These are phyloP conservation scores for Rafetus swinhoei DNA, from an alignment of 2,113 vertebrate genomes.

Conservation along the genomic window DNA sequence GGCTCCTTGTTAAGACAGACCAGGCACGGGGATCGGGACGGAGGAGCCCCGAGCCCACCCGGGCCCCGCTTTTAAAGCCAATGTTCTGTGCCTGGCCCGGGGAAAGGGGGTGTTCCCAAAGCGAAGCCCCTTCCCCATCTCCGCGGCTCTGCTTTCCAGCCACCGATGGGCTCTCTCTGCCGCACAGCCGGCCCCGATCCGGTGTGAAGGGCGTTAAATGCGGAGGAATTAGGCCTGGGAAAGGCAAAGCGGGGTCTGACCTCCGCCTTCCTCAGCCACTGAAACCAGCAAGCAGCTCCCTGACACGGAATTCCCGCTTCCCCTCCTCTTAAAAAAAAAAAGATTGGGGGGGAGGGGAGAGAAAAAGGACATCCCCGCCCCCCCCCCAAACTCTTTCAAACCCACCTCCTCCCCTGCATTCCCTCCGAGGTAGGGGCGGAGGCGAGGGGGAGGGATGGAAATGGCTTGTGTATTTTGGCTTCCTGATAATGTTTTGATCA, in stretches of 20 bases:
- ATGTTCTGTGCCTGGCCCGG: not conserved
- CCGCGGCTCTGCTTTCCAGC: not conserved
- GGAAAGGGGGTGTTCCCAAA: not conserved
- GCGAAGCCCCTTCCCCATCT: not conserved
- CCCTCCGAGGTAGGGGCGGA: rapidly evolving
- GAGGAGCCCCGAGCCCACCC: too few species aligned
- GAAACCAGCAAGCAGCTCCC: not conserved
- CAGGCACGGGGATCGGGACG: too few species aligned
- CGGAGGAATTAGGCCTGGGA: too few species aligned
- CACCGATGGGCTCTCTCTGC: too few species aligned
- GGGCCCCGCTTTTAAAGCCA: too few species aligned
- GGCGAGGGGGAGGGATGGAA: rapidly evolving
- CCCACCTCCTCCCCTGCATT: too few species aligned
- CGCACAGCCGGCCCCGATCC: too few species aligned
- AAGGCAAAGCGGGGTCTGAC: not conserved
- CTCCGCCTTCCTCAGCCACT: not conserved
- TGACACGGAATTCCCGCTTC: not conserved
- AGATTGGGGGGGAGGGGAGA: not conserved
- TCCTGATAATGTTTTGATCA: slow-evolving; percentile 56
- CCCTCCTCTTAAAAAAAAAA: not conserved
- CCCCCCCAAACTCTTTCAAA: not conserved
- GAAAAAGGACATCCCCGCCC: too few species aligned
- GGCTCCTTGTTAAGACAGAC: too few species aligned
- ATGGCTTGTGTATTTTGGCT: not conserved
- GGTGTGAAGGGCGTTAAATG: not conserved